Base-by-base conservation (phyloP, 2,797 vertebrate species). In the Melanotaenia trifasciata region DNA sequence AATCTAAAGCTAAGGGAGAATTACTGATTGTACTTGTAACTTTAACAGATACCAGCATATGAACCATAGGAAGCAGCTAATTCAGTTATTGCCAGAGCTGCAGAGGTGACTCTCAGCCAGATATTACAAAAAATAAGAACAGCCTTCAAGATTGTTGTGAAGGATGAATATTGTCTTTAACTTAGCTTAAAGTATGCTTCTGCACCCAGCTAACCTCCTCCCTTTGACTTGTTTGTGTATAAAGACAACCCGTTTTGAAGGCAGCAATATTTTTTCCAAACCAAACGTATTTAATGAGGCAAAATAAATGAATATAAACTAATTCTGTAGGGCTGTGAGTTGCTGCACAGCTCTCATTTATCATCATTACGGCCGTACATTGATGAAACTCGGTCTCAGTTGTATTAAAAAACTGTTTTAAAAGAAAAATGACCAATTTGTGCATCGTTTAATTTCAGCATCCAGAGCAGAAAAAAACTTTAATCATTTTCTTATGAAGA, bases 271-370 rank as follows among this genome's bases (percentile, higher is more conserved):
- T 50, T 35, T 33, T 20, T 36, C 45, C 43, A 47, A 53, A 53
- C 28, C 45, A 72, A 59, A 64, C 61, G 51, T 22, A 62, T 67
- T 62, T 56, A 58, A 62, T 40, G 61, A 57, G 54, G 40, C 33
- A 30, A 78, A 69, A 60, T 61, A 65, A 60, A 50, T 16, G 24
- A 28, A 54, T 64, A 50, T 26, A 63, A 67, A 72, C 43, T 51
- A 13, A 36, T 58, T 63, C 53, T 45, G 35, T 7, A 26, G 16
- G 14, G 22, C 62, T 14, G 54, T 58, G 45, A 8, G 26, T 45
- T 35, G 26, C 26, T 12, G 30, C 10, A 0, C 22, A 10, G 64
- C 1, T 28, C 38, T 64, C 47, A 13, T 61, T 60, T 73, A 65
- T 69, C 68, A 64, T 58, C 30, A 63, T 67, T 35, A 63, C 14